These are phyloP conservation scores for Lathamus discolor DNA, from an alignment of 2,113 vertebrate species.

Conservation along the genomic window DNA sequence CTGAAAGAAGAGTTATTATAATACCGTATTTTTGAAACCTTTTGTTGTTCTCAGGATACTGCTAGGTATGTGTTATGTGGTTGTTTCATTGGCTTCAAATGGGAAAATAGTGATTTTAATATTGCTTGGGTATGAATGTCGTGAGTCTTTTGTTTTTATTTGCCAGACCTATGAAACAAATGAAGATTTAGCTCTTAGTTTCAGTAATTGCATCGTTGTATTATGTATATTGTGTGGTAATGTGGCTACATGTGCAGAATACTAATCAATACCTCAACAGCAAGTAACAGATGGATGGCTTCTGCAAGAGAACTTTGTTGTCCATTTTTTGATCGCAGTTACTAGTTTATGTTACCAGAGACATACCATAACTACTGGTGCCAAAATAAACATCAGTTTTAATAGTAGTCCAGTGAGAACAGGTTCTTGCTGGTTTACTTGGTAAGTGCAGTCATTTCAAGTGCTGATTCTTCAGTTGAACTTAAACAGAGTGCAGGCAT, in stretches of 20 bases:
- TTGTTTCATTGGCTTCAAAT: constrained; percentile 6
- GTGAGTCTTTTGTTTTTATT: background rate
- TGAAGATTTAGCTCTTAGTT: constrained; percentile 5
- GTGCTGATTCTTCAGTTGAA: background rate
- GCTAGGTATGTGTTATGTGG: background rate
- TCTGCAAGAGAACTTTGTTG: constrained; percentile 19
- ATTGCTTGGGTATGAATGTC: constrained; percentile 1
- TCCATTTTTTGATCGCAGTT: constrained; percentile 50
- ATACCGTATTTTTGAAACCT: constrained; percentile 7
- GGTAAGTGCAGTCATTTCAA: background rate
- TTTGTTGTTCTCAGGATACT: constrained; percentile 7
- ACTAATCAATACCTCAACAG: constrained; percentile 36
- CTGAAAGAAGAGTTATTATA: constrained; percentile 56
- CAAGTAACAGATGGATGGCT: constrained; percentile 50
- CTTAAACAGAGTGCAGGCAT: background rate
- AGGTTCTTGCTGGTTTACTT: background rate
- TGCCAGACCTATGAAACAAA: background rate
- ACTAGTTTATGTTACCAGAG: constrained; percentile 39
- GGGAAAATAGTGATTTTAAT: background rate
- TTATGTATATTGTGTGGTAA: constrained; percentile 39
- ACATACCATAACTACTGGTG: background rate
- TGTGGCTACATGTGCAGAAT: constrained; percentile 2
- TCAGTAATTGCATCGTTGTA: background rate
- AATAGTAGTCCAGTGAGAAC: constrained; percentile 19
- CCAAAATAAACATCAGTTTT: constrained; percentile 43